These are phyloP conservation scores for Zaprionus bogoriensis DNA, from an alignment of 2,888 invertebrate genomes.

Conservation along the genomic window DNA sequence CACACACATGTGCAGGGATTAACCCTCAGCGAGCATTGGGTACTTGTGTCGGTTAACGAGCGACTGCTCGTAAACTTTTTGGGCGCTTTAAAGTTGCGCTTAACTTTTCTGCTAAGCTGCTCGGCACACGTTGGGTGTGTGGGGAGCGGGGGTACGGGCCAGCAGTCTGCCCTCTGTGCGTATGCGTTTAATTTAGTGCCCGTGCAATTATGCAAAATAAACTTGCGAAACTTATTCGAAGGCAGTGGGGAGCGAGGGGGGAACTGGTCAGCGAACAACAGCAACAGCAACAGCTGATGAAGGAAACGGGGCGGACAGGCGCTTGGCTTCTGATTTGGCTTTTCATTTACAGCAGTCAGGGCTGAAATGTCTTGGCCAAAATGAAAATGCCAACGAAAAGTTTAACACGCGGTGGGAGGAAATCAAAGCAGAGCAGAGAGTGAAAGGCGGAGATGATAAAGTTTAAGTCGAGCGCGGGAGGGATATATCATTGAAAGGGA, in stretches of 20 bases:
- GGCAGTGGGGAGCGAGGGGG: constrained; percentile 5
- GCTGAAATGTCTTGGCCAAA: constrained; percentile 35
- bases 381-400: constrained; percentile 57
- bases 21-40: constrained; percentile 36
- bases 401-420: constrained; percentile 33
- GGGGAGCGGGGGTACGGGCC: not conserved
- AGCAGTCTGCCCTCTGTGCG: constrained; percentile 31
- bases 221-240: constrained; percentile 45
- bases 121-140: not conserved
- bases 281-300: constrained; percentile 18
- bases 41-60: constrained; percentile 48
- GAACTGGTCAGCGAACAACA: constrained; percentile 36
- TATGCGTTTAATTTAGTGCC: constrained; percentile 69
- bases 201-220: constrained; percentile 73
- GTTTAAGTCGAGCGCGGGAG: constrained; percentile 26
- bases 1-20: constrained; percentile 2
- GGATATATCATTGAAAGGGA: constrained; percentile 1
- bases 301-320: not conserved
- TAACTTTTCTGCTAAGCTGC: constrained; percentile 33
- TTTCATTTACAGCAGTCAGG: constrained; percentile 31
- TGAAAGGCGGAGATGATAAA: constrained; percentile 32
- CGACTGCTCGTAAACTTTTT: constrained; percentile 49
- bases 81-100: constrained; percentile 51
- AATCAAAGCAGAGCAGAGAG: not conserved
- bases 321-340: constrained; percentile 43